phyloP scores from a whole-genome alignment of 2,888 invertebrate species.

The Morpho deidamia region DNA sequence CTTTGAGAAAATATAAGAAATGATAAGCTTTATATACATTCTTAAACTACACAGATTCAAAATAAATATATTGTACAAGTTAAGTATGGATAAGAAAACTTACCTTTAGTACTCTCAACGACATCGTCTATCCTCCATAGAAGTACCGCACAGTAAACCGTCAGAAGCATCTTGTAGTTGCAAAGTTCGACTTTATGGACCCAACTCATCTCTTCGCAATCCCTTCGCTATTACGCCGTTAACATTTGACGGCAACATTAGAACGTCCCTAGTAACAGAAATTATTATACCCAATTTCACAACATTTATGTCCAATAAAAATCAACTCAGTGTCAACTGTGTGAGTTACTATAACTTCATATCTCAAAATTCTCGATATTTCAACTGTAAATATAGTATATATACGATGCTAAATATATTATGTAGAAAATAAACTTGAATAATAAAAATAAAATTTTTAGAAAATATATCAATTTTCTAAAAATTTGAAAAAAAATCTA shows the following conservation, averaged over 20 bases:
- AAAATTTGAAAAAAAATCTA: background rate
- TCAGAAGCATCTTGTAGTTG: conserved; percentile 62
- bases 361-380: no score
- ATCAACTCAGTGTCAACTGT: no score
- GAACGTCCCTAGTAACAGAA: conserved; percentile 29
- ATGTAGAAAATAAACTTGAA: no score
- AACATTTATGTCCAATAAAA: no score
- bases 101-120: conserved; percentile 72
- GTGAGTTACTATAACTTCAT: no score
- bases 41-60: no score
- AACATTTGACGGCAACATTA: conserved; percentile 59
- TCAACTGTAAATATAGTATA: no score
- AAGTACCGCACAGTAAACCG: conserved; percentile 55
- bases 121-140: conserved; percentile 67
- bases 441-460: no score
- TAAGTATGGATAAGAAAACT: conserved; percentile 14
- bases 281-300: background rate
- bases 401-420: no score
- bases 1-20: no score
- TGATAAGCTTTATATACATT: no score
- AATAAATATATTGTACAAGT: background rate
- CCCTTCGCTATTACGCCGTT: conserved; percentile 56
- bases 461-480: no score
- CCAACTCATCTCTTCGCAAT: conserved; percentile 55
- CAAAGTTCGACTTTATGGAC: conserved; percentile 57